These are phyloP conservation scores for Coreoperca whiteheadi DNA, from an alignment of 2,113 vertebrate species.

Conservation along the genomic window DNA sequence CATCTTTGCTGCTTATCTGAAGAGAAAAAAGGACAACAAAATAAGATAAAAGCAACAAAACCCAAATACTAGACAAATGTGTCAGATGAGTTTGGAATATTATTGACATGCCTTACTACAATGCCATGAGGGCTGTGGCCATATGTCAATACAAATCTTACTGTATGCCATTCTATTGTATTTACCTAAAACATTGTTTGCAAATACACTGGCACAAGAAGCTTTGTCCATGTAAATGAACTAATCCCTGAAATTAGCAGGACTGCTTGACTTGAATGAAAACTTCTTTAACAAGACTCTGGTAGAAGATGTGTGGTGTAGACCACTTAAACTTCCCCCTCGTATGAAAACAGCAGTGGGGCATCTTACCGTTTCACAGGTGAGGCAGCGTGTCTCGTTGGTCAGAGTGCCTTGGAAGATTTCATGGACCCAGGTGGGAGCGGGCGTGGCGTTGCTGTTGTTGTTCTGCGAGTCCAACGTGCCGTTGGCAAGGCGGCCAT, in stretches of 20 bases:
- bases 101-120: not conserved
- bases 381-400: slow-evolving; percentile 98
- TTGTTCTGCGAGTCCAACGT: slow-evolving; percentile 92
- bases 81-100: not conserved
- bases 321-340: not conserved
- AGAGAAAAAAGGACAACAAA: slow-evolving; percentile 16
- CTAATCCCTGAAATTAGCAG: not conserved
- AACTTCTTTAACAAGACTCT: slow-evolving; percentile 14
- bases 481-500: slow-evolving; percentile 95
- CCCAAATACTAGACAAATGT: not conserved
- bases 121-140: not conserved
- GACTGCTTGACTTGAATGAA: not conserved
- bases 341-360: not conserved
- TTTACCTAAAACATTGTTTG: slow-evolving; percentile 9
- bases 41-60: not conserved
- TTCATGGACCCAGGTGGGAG: slow-evolving; percentile 98
- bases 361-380: slow-evolving; percentile 94
- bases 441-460: slow-evolving; percentile 84
- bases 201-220: not conserved
- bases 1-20: slow-evolving; percentile 99
- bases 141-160: not conserved
- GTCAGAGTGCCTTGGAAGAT: slow-evolving; percentile 99
- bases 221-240: not conserved
- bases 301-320: not conserved
- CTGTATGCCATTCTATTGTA: not conserved